A percentile compares a stretch with the other conserved stretches of the same genome.
Evolutionary conservation across 1,140 invertebrate species (phyloP).

Genomic region (Oncopodura yosiiana): DNA sequence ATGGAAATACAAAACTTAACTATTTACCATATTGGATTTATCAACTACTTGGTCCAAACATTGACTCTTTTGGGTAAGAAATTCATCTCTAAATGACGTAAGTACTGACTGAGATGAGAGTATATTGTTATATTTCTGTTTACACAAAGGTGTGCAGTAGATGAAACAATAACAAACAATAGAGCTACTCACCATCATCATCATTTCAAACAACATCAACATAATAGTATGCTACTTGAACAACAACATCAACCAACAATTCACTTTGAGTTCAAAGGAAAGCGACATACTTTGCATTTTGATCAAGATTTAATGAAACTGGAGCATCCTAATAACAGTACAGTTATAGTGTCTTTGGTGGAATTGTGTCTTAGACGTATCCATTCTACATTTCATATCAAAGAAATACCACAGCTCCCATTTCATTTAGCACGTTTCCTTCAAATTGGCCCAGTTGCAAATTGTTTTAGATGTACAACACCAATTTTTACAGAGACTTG

Average conservation of each 20-base stretch:
- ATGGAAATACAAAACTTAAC: slow-evolving; percentile 26
- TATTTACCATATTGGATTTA: slow-evolving; percentile 27
- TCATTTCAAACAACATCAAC: neutral
- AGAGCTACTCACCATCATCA: no score
- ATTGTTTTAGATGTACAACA: slow-evolving; percentile 18
- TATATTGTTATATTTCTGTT: neutral
- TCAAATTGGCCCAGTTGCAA: slow-evolving; percentile 9
- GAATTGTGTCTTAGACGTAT: slow-evolving; percentile 21
- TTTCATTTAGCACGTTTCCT: slow-evolving; percentile 11
- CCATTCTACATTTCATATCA: neutral
- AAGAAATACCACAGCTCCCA: neutral
- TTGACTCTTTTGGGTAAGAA: slow-evolving; percentile 23
- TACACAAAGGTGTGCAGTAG: neutral
- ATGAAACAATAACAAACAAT: neutral
- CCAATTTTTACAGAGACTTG: slow-evolving; percentile 22
- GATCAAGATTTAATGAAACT: slow-evolving; percentile 17
- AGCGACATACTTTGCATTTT: slow-evolving; percentile 23
- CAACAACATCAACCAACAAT: slow-evolving; percentile 7
- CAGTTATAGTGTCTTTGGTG: slow-evolving; percentile 6
- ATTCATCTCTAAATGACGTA: neutral
- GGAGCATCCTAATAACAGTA: neutral
- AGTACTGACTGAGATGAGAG: neutral
- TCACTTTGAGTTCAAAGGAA: slow-evolving; percentile 14
- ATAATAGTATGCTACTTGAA: neutral
- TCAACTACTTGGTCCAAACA: slow-evolving; percentile 14